Base-by-base conservation (phyloP, 2,113 vertebrate species). In the Raphicerus campestris region DNA sequence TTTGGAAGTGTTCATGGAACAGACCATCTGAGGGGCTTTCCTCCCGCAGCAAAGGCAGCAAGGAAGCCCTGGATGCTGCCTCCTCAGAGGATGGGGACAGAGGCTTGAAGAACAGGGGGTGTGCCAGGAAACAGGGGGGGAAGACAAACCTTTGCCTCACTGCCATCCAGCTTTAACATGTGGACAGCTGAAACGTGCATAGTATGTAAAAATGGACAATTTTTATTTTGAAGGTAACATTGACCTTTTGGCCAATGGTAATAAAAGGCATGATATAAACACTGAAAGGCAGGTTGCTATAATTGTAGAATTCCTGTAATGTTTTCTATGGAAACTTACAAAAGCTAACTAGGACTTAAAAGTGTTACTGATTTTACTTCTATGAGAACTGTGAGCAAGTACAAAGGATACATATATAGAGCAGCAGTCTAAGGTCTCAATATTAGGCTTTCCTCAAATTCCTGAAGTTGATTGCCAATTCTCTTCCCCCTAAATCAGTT, bases 401-500 rank as follows among this genome's bases (percentile, higher is more conserved):
- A 45, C 15, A 85, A 87, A 39, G 24, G 28, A 85, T n/a, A 85
- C 4, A 49, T 26, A 35, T 20, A 51, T 2, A 42, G 22, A 26
- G 11, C 70, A 75, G 70, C 35, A 32, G 14, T 75, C 70, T 42
- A 75, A 73, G 5, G 70, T 75, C 70, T 75, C 70, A 75, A 2
- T 13, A 26, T 13, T 10, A 42, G 70, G 70, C 7, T 75, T 42
- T 15, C 22, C 24, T 75, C 70, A 42, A 26, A 42, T 42, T 42
- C 39, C 39, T 75, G 39, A 42, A 75, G 22, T 26, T 75, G 70
- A 75, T 30, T 86, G 61, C 17, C 17, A 56, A 10, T 73, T 87
- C 39, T 88, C 73, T 93, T 89, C 2, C 35, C n/a, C 78, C 22
- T 96, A 93, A 96, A 78, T 97, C 80, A 92, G 20, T 80, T 93